phyloP scores from a whole-genome alignment of 2,797 vertebrate genomes.

The Ptychadena robeensis region DNA sequence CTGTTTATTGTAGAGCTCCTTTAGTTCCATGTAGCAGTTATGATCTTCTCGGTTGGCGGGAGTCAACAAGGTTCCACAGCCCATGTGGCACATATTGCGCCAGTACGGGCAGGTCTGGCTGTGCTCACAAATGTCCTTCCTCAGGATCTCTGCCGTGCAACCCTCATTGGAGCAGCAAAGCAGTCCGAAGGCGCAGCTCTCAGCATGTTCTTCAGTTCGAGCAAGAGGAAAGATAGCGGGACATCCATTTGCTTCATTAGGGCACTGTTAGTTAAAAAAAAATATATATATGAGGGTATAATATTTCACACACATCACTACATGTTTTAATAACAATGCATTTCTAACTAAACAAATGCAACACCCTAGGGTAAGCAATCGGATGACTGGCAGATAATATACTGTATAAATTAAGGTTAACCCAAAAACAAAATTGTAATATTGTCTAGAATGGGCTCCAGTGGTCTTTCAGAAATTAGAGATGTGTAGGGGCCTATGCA shows the following conservation, averaged over 20 bases:
- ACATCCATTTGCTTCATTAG: slow-evolving; percentile 81
- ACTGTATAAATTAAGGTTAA: too few species aligned
- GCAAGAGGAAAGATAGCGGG: slow-evolving; percentile 77
- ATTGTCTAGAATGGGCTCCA: too few species aligned
- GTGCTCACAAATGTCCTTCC: slow-evolving; percentile 77
- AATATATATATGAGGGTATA: neutral
- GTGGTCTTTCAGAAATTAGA: too few species aligned
- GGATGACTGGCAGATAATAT: too few species aligned
- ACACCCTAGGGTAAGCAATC: too few species aligned
- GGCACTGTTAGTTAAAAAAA: slow-evolving; percentile 73
- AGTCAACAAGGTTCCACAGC: slow-evolving; percentile 78
- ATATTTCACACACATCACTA: too few species aligned
- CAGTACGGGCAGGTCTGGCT: slow-evolving; percentile 75
- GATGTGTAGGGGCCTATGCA: too few species aligned
- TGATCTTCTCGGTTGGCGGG: slow-evolving; percentile 72
- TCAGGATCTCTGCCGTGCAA: slow-evolving; percentile 75
- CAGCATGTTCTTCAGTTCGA: slow-evolving; percentile 77
- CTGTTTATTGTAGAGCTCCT: slow-evolving; percentile 73
- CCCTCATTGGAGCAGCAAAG: slow-evolving; percentile 79
- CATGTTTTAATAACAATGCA: too few species aligned
- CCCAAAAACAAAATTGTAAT: too few species aligned
- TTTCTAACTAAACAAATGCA: too few species aligned
- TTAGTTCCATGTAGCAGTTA: slow-evolving; percentile 82
- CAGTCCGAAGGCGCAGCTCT: slow-evolving; percentile 76
- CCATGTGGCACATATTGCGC: slow-evolving; percentile 77